Evolutionary conservation across 2,113 vertebrate species (phyloP), one percentile per base, ranked within the genome.

Genomic region (Hippocampus comes): DNA sequence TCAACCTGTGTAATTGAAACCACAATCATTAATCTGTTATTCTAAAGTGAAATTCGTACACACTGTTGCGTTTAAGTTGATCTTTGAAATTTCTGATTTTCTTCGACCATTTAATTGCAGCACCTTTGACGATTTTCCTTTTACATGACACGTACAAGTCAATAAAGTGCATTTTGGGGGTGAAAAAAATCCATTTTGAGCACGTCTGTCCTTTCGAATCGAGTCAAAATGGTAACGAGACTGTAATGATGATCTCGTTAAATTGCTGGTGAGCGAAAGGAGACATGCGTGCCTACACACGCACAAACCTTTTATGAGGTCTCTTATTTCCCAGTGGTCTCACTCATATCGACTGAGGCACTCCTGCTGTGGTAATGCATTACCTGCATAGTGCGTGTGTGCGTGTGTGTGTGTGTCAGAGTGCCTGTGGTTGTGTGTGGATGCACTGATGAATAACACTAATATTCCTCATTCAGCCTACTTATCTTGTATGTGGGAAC

Each of bases 261-360:
- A 83, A 78, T 76, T 76, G 67, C n/a, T 8, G 72, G 65, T 80
- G 84, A 81, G 79, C 74, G 68, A 71, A 78, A 78, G 70, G 67
- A 51, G 3, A 20, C 21, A 12, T 25, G n/a, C 6, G 14, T 15
- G 46, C 46, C 12, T 23, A 11, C 18, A 21, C 34, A 74, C 65
- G 61, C 83, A 82, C 72, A 82, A 68, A 72, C 57, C 56, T 76
- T 78, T 77, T 72, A 79, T 77, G 71, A 85, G 66, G 25, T 25
- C 17, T 65, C 5, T 84, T 86, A 82, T 84, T 88, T 84, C 85
- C 83, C 82, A 64, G 63, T 70, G 75, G 80, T 75, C 67, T 60
- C 56, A 65, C 51, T 70, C 67, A 42, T 77, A 74, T 80, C 76
- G 80, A 81, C 63, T 68, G 63, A 48, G 21, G 21, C n/a, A 43